phyloP scores from a whole-genome alignment of 1,140 invertebrate genomes.

The Paraescarpia echinospica region DNA sequence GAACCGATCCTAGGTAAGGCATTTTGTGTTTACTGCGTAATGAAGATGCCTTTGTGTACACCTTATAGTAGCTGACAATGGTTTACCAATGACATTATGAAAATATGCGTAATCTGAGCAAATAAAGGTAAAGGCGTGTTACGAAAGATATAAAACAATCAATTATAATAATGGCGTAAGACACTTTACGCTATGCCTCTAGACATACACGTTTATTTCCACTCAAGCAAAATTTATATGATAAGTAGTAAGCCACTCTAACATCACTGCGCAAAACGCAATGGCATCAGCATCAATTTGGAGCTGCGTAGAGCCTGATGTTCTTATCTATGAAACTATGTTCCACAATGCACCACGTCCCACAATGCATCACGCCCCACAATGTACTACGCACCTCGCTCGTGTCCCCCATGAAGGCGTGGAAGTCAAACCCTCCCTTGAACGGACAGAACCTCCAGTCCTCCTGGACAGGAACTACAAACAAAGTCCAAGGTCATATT shows the following conservation, averaged over 20 bases:
- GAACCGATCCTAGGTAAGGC: neutral
- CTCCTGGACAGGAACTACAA: neutral
- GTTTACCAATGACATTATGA: neutral
- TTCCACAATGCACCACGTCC: neutral
- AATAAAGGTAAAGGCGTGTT: neutral
- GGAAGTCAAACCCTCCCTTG: constrained; percentile 26
- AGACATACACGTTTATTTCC: neutral
- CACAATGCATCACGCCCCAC: neutral
- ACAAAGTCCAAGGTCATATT: neutral
- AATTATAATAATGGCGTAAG: no score
- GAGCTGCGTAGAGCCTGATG: no score
- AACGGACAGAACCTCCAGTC: constrained; percentile 28
- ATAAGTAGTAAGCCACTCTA: neutral
- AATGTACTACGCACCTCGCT: constrained; percentile 8
- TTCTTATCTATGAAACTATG: neutral
- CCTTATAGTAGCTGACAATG: neutral
- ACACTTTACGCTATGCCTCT: no score
- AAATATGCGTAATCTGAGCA: neutral
- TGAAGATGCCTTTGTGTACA: neutral
- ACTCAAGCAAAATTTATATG: neutral
- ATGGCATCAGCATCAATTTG: no score
- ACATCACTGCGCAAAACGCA: neutral
- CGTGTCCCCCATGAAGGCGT: neutral
- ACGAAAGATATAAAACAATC: neutral
- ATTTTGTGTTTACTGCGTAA: neutral